Base-by-base conservation (phyloP, 2,888 invertebrate species). In the Bimastos eiseni region DNA sequence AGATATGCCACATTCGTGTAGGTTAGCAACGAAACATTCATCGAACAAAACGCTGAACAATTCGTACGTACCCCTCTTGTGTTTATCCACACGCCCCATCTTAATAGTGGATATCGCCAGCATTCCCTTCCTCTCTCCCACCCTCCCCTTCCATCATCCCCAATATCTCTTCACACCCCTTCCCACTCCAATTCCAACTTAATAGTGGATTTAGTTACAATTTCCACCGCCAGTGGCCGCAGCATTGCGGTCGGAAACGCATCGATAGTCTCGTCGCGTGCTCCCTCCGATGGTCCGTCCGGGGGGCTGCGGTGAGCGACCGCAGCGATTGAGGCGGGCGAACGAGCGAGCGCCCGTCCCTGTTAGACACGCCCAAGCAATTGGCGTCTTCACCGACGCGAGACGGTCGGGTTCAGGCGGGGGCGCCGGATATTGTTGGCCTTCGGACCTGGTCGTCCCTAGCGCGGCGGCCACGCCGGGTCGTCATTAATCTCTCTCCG, bases 171-270 rank as follows among this genome's bases (percentile, higher is more conserved):
- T 70, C n/a, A 70, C 70, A 30, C 70, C 21, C 44, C 2, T 13
- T 17, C 49, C 49, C 21, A 4, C 49, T 21, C 49, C 49, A 49
- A 70, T n/a, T 70, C 70, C 70, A 70, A 70, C 70, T 70, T 70
- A 70, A 70, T 70, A 70, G 70, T 70, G 86, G 86, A 86, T 86
- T 86, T 86, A 86, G 86, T 36, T 86, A 86, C 86, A 86, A 86
- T 86, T 86, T 86, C 86, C 86, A 86, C 86, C 86, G 36, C 86
- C 34, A 86, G 36, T 24, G 70, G 11, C n/a, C 70, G 70, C 70
- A 70, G 70, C 70, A n/a, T 70, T 70, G 30, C 70, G 30, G 70
- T n/a, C 30, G n/a, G n/a, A 70, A 70, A 70, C 70, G 70, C n/a
- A n/a, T 70, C 70, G 70, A 70, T 70, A 70, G n/a, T n/a, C n/a